Base-by-base conservation (phyloP, 2,113 vertebrate genomes). In the Mobula birostris region DNA sequence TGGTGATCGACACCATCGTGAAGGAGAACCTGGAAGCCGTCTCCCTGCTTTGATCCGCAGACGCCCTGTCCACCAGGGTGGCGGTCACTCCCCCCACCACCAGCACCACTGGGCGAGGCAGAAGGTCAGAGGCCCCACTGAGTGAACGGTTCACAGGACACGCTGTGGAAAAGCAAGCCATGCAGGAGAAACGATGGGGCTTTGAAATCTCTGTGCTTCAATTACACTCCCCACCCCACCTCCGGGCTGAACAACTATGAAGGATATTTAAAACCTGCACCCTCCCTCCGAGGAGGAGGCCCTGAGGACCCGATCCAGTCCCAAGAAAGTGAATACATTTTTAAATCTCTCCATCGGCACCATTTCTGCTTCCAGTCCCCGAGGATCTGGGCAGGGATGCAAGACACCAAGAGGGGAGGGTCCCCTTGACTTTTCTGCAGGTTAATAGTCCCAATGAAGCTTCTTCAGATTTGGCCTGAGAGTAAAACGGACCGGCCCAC, bases 1-100 rank as follows among this genome's bases (percentile, higher is more conserved):
- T 97, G n/a, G 97, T 97, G 0, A 97, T 97, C 97, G 97, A 97
- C 95, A 97, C 96, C 8, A 97, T 97, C 80, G 96, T 97, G 95
- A 97, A 95, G 87, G 97, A 97, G 95, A 97, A 97, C 95, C 95
- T 97, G 94, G 96, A 97, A 92, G 97, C 97, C 0, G 96, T 97
- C 40, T 97, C 97, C 0, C 96, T 97, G 56, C 96, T 97, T 24
- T 97, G 95, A 95, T 77, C 74, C 8, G 12, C 0, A 58, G 9
- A 27, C 27, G 2, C 56, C 2, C 36, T 36, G 36, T 36, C 36
- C 36, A 36, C 36, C 36, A 36, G 36, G 36, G 36, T 36, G 36
- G 36, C 36, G 36, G 36, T 36, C 36, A 36, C 36, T 36, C 19
- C 74, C 21, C n/a, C n/a, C 76, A 21, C 76, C 21, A 0, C 78